Conservation (phyloP, 2,888 invertebrate species). For the Chrysolina haemoptera region DNA sequence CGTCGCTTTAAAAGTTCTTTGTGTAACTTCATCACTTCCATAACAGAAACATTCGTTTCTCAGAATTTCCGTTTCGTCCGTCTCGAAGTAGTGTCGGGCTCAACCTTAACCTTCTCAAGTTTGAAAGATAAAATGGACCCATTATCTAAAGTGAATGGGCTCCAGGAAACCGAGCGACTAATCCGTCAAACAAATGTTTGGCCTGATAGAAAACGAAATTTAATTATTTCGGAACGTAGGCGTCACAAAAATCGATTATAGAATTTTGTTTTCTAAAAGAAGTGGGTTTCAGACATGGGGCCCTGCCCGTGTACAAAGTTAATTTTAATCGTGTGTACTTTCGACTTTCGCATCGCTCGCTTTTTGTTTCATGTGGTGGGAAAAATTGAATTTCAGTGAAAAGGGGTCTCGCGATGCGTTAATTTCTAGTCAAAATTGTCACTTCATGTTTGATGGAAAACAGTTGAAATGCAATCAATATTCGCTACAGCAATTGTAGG, state of each 20-base stretch:
- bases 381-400: neutral
- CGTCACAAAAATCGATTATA: constrained; percentile 35
- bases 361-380: constrained; percentile 24
- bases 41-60: constrained; percentile 8
- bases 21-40: neutral
- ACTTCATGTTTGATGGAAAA: neutral
- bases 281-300: constrained; percentile 10
- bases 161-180: constrained; percentile 41
- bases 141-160: constrained; percentile 38
- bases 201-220: constrained; percentile 41
- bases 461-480: neutral
- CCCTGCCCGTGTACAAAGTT: constrained; percentile 28
- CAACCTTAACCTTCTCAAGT: constrained; percentile 23
- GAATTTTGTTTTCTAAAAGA: constrained; percentile 36
- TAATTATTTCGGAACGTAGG: constrained; percentile 40
- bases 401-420: neutral
- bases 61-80: constrained; percentile 1
- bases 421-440: neutral
- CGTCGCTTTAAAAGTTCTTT: neutral
- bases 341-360: constrained; percentile 26
- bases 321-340: constrained; percentile 44
- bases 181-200: constrained; percentile 43
- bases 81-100: neutral
- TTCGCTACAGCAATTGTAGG: neutral
- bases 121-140: constrained; percentile 36